Evolutionary conservation across 2,888 invertebrate species (phyloP).

Genomic region (Pyrochroa serraticornis): DNA sequence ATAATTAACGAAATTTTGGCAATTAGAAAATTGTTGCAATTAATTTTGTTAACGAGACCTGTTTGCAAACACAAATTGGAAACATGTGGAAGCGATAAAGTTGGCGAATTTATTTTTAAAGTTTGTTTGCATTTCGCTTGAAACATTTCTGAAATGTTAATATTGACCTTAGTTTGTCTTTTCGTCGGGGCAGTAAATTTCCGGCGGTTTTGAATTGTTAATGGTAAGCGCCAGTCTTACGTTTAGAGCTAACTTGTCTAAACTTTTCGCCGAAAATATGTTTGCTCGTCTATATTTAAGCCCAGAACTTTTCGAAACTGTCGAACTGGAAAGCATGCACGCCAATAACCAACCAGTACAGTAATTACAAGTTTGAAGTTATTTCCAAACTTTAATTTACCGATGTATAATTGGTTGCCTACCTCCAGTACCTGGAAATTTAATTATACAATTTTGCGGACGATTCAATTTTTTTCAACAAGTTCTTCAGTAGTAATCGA

Average conservation of each 20-base stretch:
- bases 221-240: background rate
- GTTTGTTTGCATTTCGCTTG: background rate
- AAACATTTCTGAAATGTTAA: slow-evolving; percentile 7
- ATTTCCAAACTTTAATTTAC: too few species aligned
- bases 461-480: too few species aligned
- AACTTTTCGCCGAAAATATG: slow-evolving; percentile 7
- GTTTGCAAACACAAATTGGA: background rate
- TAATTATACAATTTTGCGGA: too few species aligned
- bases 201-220: slow-evolving; percentile 9
- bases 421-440: too few species aligned
- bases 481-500: too few species aligned
- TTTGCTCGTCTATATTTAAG: background rate
- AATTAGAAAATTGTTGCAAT: background rate
- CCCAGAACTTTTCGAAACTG: background rate
- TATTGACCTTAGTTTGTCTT: slow-evolving; percentile 2
- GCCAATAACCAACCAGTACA: background rate
- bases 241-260: slow-evolving; percentile 1
- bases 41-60: background rate
- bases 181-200: slow-evolving; percentile 7
- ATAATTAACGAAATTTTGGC: too few species aligned
- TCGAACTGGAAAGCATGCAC: background rate
- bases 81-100: background rate
- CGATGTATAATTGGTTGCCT: too few species aligned
- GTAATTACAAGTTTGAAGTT: too few species aligned
- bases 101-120: slow-evolving; percentile 1